phyloP scores from a whole-genome alignment of 2,797 vertebrate species.

The Tamandua tetradactyla region DNA sequence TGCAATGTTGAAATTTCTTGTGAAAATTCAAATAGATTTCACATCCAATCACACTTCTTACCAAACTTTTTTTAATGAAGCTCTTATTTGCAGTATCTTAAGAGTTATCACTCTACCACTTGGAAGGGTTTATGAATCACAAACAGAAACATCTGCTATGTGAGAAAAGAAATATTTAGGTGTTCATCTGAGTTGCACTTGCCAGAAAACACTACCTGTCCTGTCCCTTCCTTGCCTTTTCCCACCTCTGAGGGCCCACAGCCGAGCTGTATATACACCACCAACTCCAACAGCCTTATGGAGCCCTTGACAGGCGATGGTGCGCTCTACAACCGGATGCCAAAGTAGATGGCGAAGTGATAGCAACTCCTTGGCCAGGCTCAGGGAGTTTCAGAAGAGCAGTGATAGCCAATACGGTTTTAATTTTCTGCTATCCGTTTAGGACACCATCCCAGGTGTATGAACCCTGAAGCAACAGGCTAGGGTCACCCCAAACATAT shows the following conservation, averaged over 20 bases:
- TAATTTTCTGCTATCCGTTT: neutral
- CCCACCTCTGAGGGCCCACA: neutral
- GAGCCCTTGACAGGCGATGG: fast-evolving
- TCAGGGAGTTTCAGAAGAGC: neutral
- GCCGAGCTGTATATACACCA: neutral
- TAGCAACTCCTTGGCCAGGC: neutral
- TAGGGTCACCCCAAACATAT: neutral
- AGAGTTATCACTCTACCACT: neutral
- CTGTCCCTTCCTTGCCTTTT: neutral
- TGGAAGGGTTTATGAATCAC: neutral
- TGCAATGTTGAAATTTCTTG: neutral
- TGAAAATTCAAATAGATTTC: conserved; percentile 33
- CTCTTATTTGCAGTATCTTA: neutral
- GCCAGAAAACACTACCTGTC: neutral
- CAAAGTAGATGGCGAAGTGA: neutral
- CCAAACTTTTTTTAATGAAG: neutral
- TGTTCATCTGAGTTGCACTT: neutral
- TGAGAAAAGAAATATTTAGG: neutral
- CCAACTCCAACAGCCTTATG: neutral
- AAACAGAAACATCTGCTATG: neutral
- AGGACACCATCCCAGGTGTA: neutral
- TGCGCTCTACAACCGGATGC: neutral
- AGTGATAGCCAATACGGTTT: neutral
- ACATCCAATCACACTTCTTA: conserved; percentile 47
- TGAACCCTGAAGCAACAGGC: neutral